Evolutionary conservation across 2,888 invertebrate genomes (phyloP).

Genomic region (Macropis europaea): DNA sequence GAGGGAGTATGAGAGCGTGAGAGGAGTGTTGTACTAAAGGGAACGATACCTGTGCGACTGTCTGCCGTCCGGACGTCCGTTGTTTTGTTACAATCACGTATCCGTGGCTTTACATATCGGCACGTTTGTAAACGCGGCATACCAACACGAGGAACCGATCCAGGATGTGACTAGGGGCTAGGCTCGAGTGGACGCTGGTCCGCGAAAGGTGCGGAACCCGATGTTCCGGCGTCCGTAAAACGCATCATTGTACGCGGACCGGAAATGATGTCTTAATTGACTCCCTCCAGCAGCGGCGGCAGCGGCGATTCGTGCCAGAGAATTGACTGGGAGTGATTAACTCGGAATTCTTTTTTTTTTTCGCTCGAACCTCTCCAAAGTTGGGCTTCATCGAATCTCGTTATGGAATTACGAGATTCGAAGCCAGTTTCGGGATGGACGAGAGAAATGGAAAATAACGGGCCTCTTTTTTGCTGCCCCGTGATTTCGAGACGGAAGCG

Average conservation of each 20-base stretch:
- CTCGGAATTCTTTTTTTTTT: conserved; percentile 18
- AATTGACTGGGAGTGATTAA: conserved; percentile 27
- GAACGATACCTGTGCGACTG: conserved; percentile 80
- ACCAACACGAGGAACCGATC: conserved; percentile 66
- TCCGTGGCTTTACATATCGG: conserved; percentile 63
- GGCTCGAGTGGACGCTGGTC: conserved; percentile 69
- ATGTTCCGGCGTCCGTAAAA: conserved; percentile 66
- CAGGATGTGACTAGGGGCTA: conserved; percentile 74
- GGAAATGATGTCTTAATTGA: conserved; percentile 75
- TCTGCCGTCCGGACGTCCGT: conserved; percentile 79
- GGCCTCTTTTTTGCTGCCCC: neutral
- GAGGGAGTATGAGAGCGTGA: conserved; percentile 38
- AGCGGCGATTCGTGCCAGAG: neutral
- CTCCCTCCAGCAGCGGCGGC: conserved; percentile 5
- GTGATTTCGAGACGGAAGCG: conserved; percentile 22
- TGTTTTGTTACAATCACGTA: conserved; percentile 80
- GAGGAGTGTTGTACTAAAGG: conserved; percentile 64
- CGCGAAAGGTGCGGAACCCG: conserved; percentile 71
- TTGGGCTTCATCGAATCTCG: conserved; percentile 15
- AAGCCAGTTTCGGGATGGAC: conserved; percentile 8
- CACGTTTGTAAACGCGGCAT: conserved; percentile 42
- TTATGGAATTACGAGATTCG: conserved; percentile 19
- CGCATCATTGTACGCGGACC: conserved; percentile 64
- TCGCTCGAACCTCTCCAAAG: neutral
- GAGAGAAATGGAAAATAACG: conserved; percentile 24